Evolutionary conservation across 2,797 vertebrate species (phyloP).

Genomic region (Brotula barbata): DNA sequence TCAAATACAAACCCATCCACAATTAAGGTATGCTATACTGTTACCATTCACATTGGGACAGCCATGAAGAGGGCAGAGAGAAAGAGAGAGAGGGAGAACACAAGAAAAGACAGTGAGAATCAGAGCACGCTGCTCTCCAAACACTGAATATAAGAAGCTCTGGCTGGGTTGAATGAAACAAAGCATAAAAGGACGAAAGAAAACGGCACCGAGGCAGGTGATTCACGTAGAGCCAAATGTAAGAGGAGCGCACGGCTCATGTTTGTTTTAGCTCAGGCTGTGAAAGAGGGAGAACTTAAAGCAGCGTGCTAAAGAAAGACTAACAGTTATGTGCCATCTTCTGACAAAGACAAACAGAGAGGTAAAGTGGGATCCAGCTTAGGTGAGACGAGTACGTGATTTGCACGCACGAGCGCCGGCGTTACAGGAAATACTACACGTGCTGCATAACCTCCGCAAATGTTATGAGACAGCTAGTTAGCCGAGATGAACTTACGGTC

Average conservation of each 20-base stretch:
- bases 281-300: constrained; percentile 28
- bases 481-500: constrained; percentile 27
- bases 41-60: constrained; percentile 52
- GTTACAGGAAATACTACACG: constrained; percentile 22
- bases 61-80: constrained; percentile 33
- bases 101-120: constrained; percentile 17
- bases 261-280: constrained; percentile 42
- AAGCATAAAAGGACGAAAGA: neutral
- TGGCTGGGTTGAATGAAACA: neutral
- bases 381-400: constrained; percentile 35
- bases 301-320: constrained; percentile 4
- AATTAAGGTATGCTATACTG: neutral
- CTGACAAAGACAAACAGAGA: constrained; percentile 37
- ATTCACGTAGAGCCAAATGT: constrained; percentile 18
- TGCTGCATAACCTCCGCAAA: constrained; percentile 25
- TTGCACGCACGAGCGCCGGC: constrained; percentile 37
- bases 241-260: constrained; percentile 19
- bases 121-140: constrained; percentile 9
- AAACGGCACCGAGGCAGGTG: constrained; percentile 5
- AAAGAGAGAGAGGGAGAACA: constrained; percentile 16
- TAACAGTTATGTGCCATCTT: constrained; percentile 13
- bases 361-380: constrained; percentile 31
- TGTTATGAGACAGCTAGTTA: constrained; percentile 47
- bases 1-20: constrained; percentile 14
- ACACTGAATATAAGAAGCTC: constrained; percentile 11